Base-by-base conservation (phyloP, 1,140 invertebrate genomes). In the Grapholita molesta region DNA sequence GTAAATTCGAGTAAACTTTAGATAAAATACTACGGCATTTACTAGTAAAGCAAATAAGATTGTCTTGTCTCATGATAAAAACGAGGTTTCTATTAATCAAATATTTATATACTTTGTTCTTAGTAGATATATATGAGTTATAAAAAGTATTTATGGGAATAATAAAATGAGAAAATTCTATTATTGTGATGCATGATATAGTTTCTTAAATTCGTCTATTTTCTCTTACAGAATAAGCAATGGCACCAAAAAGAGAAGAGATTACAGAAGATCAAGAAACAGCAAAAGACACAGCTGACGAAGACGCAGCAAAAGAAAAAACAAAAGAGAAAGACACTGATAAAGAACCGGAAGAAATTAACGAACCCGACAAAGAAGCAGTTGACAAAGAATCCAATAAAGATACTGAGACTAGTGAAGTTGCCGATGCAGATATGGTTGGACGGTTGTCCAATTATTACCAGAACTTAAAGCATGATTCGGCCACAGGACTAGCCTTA, bases 391-490 rank as follows among this genome's bases (percentile, higher is more conserved):
- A 9, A n/a, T n/a, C 11, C 3, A 35, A 35, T 11, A 35, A 35
- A 35, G 9, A 35, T 4, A 3, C 28, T 30, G 33, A 35, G 2
- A 35, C 33, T 35, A 35, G n/a, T 21, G 21, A 48, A 48, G 8
- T 21, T 6, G 2, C 42, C 3, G 18, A 48, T n/a, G 0, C 42
- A 48, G 42, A 48, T 9, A 48, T 48, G 42, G 42, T 48, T 69
- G 69, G 48, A 73, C 79, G 82, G 57, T 82, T 72, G 64, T 78
- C 77, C 0, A 79, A 84, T 61, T 86, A 88, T 32, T 72, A 84
- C 21, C 76, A 85, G n/a, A 89, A 86, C 70, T 80, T 90, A 18
- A 85, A 80, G 65, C 82, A 81, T 5, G 74, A 67, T 30, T 77
- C 78, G 8, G 72, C 65, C 21, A 35, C 70, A 3, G 81, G 71